These are phyloP conservation scores for Apoda limacodes DNA, from an alignment of 2,888 invertebrate species.

Conservation along the genomic window DNA sequence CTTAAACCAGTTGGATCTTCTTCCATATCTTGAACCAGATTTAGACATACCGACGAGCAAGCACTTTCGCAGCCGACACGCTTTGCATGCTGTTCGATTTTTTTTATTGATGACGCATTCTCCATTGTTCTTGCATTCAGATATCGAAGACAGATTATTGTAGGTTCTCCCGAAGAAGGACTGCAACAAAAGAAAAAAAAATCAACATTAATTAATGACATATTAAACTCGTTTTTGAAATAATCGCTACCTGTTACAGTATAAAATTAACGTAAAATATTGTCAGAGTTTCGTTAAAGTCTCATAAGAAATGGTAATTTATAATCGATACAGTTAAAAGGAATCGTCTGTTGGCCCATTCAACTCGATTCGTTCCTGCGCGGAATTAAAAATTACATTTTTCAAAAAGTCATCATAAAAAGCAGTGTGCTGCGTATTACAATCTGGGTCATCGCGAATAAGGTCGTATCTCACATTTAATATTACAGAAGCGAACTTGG, in stretches of 20 bases:
- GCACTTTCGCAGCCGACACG: slow-evolving; percentile 88
- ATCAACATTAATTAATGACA: slow-evolving; percentile 33
- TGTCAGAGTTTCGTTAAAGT: slow-evolving; percentile 49
- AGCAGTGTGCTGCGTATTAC: slow-evolving; percentile 45
- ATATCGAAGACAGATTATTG: slow-evolving; percentile 89
- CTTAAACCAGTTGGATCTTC: slow-evolving; percentile 94
- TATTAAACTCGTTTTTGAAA: slow-evolving; percentile 12
- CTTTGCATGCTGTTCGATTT: slow-evolving; percentile 92
- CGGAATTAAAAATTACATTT: slow-evolving; percentile 65
- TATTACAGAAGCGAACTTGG: slow-evolving; percentile 49
- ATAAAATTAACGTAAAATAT: slow-evolving; percentile 63
- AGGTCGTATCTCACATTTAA: slow-evolving; percentile 64
- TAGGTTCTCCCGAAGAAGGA: slow-evolving; percentile 93
- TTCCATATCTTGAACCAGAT: slow-evolving; percentile 89
- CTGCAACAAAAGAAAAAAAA: slow-evolving; percentile 73
- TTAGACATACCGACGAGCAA: slow-evolving; percentile 92
- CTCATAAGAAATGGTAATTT: slow-evolving; percentile 62
- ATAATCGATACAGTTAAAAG: slow-evolving; percentile 61
- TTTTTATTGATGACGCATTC: slow-evolving; percentile 93
- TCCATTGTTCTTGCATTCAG: slow-evolving; percentile 93
- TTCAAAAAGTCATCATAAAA: slow-evolving; percentile 69
- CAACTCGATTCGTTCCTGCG: slow-evolving; percentile 40
- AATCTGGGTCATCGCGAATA: slow-evolving; percentile 60
- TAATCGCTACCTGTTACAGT: slow-evolving; percentile 36
- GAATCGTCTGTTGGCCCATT: slow-evolving; percentile 45